Evolutionary conservation across 2,113 vertebrate species (phyloP), one percentile per base, ranked within the genome.

Genomic region (Gnathonemus longibarbis): DNA sequence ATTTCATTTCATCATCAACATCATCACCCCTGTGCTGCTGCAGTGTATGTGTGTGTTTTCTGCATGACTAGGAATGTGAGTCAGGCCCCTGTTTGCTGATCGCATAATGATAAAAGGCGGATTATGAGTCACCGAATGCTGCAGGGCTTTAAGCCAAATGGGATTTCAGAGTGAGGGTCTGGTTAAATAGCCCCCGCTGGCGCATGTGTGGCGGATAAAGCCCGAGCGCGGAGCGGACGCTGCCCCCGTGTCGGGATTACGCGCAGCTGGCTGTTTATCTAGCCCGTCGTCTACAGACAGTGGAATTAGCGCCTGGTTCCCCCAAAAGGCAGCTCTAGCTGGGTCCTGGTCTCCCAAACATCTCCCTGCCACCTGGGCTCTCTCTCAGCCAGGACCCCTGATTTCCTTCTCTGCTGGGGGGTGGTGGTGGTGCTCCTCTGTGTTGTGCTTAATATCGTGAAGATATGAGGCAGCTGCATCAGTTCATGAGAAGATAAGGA

Each of bases 81-180:
- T 66, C 56, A 66, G 87, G 53, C 87, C 52, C 58, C 87, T n/a
- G 87, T 50, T 62, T 62, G 53, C 35, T 66, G 52, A 45, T 88
- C 10, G 39, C 85, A 53, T 35, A 52, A 35, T 49, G 48, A 45
- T 53, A 84, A 84, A 53, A 80, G 5, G 35, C 6, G 35, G 77
- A 56, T 89, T 83, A 84, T 13, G 35, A 35, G 74, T 80, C 74
- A 74, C 10, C 39, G 42, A 48, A 62, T 88, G 19, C 31, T 19
- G 7, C 10, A 80, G 74, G 49, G 88, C 46, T 45, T 6, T 42
- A 31, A 5, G 31, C 27, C 88, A 56, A 52, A 89, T 35, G 17
- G 52, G 50, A 46, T 80, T 50, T 50, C 49, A 35, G 31, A 3
- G 66, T 24, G 48, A 27, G 88, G 50, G 31, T 58, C 3, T 35